Base-by-base conservation (phyloP, 2,797 vertebrate genomes). In the Scolopax rusticola region DNA sequence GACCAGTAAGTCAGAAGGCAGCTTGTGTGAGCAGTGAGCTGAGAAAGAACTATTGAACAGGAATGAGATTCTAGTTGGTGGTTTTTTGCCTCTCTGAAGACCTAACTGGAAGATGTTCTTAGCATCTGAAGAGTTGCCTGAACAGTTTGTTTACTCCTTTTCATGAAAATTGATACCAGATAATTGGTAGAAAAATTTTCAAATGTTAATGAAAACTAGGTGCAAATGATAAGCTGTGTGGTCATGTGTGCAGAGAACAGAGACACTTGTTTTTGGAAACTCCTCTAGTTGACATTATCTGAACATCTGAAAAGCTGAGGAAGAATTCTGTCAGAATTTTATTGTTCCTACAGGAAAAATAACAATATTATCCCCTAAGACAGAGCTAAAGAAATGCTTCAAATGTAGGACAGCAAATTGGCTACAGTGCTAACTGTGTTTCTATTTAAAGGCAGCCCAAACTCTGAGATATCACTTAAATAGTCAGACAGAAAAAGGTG, bases 401-500 rank as follows among this genome's bases (percentile, higher is more conserved):
- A 32, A 82, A 73, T 54, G 51, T 76, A 78, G 76, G 71, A 45
- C 53, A 27, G 71, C 40, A 75, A 93, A 53, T 41, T 91, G 87
- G 76, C 69, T 43, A 5, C 32, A 33, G 23, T 21, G 38, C 80
- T 74, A 27, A 24, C 83, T 60, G 53, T 10, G 51, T 61, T 90
- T 76, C 91, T 95, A 9, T 93, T 95, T 90, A 90, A 90, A 84
- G 74, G 68, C 78, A 87, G n/a, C 61, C 74, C 54, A 48, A 80
- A 76, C 48, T 93, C 85, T 88, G 80, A 81, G 67, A 73, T 28
- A 43, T 15, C 84, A 67, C 77, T 87, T 81, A 82, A 91, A 64
- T 47, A 95, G 90, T 90, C 82, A 89, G 79, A 60, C 89, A 95
- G 93, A 96, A 94, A 86, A 95, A 94, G 81, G 77, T 89, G 80